Conservation (phyloP, 1,140 invertebrate species). For the Scaptomyza pallida region DNA sequence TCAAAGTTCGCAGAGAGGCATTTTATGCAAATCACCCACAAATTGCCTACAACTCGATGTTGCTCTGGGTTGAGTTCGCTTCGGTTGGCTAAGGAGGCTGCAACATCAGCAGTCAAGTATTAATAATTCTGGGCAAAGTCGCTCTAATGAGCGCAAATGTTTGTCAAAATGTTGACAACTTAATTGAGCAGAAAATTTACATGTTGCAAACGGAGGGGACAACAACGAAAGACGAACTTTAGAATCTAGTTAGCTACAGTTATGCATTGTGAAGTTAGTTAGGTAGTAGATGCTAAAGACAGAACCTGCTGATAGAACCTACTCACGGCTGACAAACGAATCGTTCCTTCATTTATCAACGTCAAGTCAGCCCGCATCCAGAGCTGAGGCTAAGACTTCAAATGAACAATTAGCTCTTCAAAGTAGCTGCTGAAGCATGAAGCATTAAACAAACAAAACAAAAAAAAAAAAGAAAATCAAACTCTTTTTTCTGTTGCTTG, state of each 20-base stretch:
- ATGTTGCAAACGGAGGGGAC: neutral
- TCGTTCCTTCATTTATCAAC: conserved; percentile 64
- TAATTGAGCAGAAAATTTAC: conserved; percentile 75
- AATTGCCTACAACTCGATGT: conserved; percentile 46
- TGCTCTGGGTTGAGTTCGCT: neutral
- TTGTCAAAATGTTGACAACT: conserved; percentile 73
- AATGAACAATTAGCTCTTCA: conserved; percentile 36
- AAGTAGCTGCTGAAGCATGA: conserved; percentile 26
- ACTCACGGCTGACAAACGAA: neutral
- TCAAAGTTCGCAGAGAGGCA: conserved; percentile 18
- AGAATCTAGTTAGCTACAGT: conserved; percentile 23
- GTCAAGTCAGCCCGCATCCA: conserved; percentile 57
- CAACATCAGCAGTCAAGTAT: conserved; percentile 54
- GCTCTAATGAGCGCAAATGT: conserved; percentile 72
- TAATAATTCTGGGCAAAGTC: conserved; percentile 62
- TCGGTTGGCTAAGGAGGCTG: neutral
- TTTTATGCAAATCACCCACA: conserved; percentile 75
- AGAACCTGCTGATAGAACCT: conserved; percentile 10
- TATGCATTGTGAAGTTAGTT: conserved; percentile 44
- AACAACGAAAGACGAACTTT: conserved; percentile 4
- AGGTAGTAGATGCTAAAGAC: conserved; percentile 8
- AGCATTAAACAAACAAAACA: conserved; percentile 13
- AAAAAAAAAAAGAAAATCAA: conserved; percentile 5
- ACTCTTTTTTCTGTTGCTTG: conserved; percentile 11
- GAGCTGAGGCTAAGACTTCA: neutral